A percentile compares a stretch with the other conserved stretches of the same genome.
These are phyloP conservation scores for Prionace glauca DNA, from an alignment of 2,797 vertebrate genomes.

Conservation along the genomic window DNA sequence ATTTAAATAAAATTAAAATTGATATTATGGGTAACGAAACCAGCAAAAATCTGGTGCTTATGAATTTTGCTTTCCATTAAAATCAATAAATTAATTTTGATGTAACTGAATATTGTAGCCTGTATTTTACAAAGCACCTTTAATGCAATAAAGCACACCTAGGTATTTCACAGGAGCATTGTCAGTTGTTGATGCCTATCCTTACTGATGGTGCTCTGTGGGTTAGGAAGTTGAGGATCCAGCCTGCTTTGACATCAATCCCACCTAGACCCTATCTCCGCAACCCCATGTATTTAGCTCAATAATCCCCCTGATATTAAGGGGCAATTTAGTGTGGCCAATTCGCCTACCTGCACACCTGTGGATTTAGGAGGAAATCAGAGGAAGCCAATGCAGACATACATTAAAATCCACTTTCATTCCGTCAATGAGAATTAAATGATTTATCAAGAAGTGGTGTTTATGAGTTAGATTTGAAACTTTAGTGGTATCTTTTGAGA, in stretches of 20 bases:
- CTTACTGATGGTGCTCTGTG: no score
- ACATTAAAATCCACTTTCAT: no score
- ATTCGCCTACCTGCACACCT: no score
- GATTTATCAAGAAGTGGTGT: background rate
- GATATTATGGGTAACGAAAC: background rate
- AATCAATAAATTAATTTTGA: background rate
- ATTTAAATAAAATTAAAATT: background rate
- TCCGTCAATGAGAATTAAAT: background rate
- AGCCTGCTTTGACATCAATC: no score
- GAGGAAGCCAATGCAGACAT: no score
- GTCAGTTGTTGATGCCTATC: background rate
- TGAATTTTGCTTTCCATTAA: background rate
- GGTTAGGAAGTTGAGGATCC: no score
- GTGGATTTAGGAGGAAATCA: no score
- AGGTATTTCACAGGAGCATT: background rate
- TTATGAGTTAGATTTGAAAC: background rate
- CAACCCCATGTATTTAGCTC: no score
- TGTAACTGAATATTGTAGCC: background rate
- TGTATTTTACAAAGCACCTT: background rate
- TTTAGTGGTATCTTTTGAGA: background rate
- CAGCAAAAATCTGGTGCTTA: background rate
- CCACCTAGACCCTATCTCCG: no score
- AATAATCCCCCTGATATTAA: no score
- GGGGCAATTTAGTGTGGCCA: no score
- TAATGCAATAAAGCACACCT: background rate